These are phyloP conservation scores for Sylvilagus bachmani DNA, from an alignment of 2,113 vertebrate genomes.

Conservation along the genomic window DNA sequence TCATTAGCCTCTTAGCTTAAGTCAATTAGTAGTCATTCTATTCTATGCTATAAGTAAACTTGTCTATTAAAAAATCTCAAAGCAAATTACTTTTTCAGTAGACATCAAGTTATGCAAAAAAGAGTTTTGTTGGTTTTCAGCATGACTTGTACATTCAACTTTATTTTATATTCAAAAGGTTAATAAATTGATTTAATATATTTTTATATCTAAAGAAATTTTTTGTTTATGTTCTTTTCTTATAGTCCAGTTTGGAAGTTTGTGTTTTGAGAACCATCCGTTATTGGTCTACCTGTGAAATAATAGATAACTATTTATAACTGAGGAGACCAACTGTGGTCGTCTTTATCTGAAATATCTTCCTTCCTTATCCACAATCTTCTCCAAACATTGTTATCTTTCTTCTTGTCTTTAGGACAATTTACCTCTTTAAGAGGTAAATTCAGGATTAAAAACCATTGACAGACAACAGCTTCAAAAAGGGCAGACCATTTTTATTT, in stretches of 20 bases:
- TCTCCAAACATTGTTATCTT: not conserved
- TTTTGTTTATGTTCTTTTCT: not conserved
- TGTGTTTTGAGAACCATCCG: not conserved
- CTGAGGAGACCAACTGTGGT: not conserved
- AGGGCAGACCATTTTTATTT: not conserved
- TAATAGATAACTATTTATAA: not conserved
- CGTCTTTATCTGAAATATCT: not conserved
- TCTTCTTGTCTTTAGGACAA: not conserved
- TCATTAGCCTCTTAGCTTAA: not conserved
- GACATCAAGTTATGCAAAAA: not conserved
- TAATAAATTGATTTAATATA: not conserved
- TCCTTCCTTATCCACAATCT: not conserved
- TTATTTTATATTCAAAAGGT: not conserved
- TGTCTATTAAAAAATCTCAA: not conserved
- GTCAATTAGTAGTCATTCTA: not conserved
- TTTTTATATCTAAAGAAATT: not conserved
- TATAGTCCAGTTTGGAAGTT: not conserved
- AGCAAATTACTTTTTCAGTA: not conserved
- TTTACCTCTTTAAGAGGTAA: not conserved
- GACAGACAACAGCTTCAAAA: not conserved
- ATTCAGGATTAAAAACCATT: not conserved
- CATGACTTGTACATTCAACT: not conserved
- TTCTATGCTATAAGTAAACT: slow-evolving; percentile 9
- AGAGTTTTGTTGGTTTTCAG: not conserved
- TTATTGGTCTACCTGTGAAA: not conserved